Conservation (phyloP, 2,797 vertebrate species). For the Pempheris klunzingeri region DNA sequence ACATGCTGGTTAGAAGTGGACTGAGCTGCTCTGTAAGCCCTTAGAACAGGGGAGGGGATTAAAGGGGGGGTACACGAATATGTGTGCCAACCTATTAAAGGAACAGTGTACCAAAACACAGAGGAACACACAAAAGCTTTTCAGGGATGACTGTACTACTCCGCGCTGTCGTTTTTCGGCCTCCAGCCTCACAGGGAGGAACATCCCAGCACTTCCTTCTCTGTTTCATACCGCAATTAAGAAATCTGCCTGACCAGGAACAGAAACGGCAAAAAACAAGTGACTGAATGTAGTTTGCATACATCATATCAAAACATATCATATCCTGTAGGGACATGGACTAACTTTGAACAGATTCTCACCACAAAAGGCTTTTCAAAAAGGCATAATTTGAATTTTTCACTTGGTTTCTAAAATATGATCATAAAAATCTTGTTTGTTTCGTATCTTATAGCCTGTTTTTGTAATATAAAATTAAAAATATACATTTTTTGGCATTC, state of each 20-base stretch:
- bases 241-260: not conserved
- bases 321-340: not conserved
- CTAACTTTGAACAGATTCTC: not conserved
- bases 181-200: not conserved
- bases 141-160: slow-evolving; percentile 19
- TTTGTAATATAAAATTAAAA: not conserved
- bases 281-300: no score
- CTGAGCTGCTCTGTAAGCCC: slow-evolving; percentile 71
- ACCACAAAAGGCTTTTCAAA: not conserved
- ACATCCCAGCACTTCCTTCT: not conserved
- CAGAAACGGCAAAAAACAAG: no score
- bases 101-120: slow-evolving; percentile 59
- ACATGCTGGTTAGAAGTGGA: slow-evolving; percentile 54
- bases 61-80: slow-evolving; percentile 47
- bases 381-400: no score
- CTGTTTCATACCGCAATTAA: not conserved
- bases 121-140: slow-evolving; percentile 23
- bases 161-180: not conserved
- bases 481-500: not conserved
- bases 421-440: not conserved
- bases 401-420: not conserved
- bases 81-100: slow-evolving; percentile 80
- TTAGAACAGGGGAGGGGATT: slow-evolving; percentile 64
- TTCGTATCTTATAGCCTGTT: no score
- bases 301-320: not conserved